phyloP scores from a whole-genome alignment of 2,797 vertebrate genomes.

The Characodon lateralis region DNA sequence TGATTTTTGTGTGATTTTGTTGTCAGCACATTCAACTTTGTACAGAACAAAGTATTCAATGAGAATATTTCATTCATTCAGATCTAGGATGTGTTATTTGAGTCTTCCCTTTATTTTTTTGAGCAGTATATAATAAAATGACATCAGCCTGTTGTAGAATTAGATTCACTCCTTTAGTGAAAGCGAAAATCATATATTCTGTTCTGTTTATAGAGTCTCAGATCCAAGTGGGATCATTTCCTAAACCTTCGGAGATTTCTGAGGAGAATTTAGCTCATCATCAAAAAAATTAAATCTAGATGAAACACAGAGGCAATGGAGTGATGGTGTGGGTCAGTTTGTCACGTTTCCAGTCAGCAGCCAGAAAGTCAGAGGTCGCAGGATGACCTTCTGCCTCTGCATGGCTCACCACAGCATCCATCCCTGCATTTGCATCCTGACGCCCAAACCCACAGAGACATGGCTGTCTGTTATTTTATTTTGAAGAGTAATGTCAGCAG shows the following conservation, averaged over 20 bases:
- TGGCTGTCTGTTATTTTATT: neutral
- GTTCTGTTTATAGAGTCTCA: neutral
- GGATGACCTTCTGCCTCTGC: slow-evolving; percentile 33
- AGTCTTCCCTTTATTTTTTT: no score
- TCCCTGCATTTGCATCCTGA: slow-evolving; percentile 1
- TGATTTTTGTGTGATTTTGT: no score
- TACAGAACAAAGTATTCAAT: no score
- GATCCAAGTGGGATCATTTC: neutral
- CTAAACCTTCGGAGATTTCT: neutral
- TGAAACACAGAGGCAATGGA: neutral
- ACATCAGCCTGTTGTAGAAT: neutral
- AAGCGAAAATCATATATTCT: neutral
- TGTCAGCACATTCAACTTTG: no score
- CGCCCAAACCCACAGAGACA: neutral
- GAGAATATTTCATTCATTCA: no score
- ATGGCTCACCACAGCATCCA: slow-evolving; percentile 20
- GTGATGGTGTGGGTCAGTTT: neutral
- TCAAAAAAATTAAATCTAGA: neutral
- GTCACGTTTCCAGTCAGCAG: slow-evolving; percentile 37
- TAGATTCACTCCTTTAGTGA: no score
- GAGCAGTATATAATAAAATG: neutral
- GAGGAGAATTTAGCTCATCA: no score
- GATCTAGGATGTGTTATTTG: no score
- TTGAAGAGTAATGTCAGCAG: neutral
- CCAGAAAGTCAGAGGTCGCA: slow-evolving; percentile 32